phyloP scores from a whole-genome alignment of 1,140 invertebrate species.

The Magallana ariakensis region DNA sequence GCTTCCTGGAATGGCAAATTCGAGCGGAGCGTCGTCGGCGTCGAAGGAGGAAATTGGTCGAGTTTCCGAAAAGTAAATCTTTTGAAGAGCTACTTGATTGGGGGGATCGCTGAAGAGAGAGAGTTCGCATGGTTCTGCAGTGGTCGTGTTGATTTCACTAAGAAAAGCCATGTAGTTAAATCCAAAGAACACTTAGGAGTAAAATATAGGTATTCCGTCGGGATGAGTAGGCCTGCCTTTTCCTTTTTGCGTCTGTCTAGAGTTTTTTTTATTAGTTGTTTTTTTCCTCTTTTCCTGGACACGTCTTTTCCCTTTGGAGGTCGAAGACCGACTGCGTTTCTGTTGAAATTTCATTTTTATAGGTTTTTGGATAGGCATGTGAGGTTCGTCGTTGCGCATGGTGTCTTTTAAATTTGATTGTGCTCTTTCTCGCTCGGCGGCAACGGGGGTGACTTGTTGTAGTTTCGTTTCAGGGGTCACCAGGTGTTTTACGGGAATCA shows the following conservation, averaged over 20 bases:
- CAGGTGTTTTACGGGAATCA: background rate
- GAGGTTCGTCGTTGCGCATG: constrained; percentile 9
- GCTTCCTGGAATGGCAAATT: constrained; percentile 43
- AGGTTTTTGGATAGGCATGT: constrained; percentile 36
- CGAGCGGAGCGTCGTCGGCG: constrained; percentile 46
- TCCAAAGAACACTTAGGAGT: too few species aligned
- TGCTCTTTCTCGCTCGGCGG: constrained; percentile 32
- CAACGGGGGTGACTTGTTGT: constrained; percentile 33
- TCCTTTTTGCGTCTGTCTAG: constrained; percentile 10
- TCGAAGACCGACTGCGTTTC: background rate
- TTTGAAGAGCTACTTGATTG: constrained; percentile 43
- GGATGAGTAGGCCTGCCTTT: background rate
- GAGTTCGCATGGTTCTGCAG: constrained; percentile 47
- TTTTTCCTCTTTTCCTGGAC: constrained; percentile 39
- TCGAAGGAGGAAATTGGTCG: constrained; percentile 46
- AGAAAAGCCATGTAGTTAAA: constrained; percentile 45
- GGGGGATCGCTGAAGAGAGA: constrained; percentile 35
- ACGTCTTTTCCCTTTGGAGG: constrained; percentile 15
- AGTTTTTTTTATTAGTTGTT: background rate
- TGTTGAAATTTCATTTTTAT: constrained; percentile 18
- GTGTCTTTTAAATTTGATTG: constrained; percentile 19
- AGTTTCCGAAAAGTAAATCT: constrained; percentile 55
- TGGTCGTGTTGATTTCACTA: constrained; percentile 40
- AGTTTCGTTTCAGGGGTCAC: background rate
- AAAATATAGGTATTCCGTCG: too few species aligned